Evolutionary conservation across 2,888 invertebrate species (phyloP).

Genomic region (Agrochola lychnidis): DNA sequence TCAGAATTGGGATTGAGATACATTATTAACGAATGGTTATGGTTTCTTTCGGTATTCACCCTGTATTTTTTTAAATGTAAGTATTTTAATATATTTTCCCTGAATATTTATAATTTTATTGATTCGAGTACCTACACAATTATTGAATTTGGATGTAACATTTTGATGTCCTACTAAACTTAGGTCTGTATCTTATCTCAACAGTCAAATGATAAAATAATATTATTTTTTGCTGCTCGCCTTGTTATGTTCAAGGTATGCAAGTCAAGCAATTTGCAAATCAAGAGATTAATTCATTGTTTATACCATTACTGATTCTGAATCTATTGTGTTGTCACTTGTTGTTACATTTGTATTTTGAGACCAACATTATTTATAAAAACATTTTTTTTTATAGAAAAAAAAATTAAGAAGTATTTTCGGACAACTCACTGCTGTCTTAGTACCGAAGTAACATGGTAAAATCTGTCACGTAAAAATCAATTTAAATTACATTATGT

Average conservation of each 20-base stretch:
- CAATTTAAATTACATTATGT: neutral
- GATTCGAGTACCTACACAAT: neutral
- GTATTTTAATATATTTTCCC: neutral
- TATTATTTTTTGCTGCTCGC: conserved; percentile 30
- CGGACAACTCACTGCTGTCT: neutral
- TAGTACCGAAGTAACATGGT: neutral
- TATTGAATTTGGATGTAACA: neutral
- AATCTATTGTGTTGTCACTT: conserved; percentile 33
- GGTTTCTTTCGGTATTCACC: neutral
- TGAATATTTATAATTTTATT: neutral
- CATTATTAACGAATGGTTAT: neutral
- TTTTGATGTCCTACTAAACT: neutral
- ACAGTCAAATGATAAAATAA: conserved; percentile 10
- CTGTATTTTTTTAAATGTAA: neutral
- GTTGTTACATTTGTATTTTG: conserved; percentile 2
- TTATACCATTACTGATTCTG: conserved; percentile 40
- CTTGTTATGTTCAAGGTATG: conserved; percentile 62
- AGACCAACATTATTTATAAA: neutral
- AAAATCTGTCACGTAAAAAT: neutral
- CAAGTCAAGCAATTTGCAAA: conserved; percentile 63
- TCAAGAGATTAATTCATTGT: conserved; percentile 61
- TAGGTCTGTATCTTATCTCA: conserved; percentile 11
- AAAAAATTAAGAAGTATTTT: neutral
- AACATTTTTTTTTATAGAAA: neutral
- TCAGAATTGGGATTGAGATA: neutral